A percentile compares a stretch with the other conserved stretches of the same genome.
Conservation (phyloP, 2,797 vertebrate genomes). For the Taeniopygia guttata region DNA sequence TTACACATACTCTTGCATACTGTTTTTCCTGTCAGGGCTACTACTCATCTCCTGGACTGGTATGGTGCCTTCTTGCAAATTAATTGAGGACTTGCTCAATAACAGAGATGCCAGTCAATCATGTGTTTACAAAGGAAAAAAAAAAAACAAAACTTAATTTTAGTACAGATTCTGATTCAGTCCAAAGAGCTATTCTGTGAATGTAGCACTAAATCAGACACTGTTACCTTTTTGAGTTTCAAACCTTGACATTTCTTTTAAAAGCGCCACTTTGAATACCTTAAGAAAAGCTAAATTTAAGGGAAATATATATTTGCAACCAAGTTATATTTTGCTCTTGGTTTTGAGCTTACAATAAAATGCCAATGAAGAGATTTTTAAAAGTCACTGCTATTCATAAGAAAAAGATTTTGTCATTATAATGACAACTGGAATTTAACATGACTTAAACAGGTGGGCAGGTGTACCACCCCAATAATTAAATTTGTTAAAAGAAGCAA, state of each 20-base stretch:
- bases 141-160: no score
- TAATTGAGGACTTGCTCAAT: neutral
- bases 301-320: neutral
- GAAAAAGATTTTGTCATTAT: neutral
- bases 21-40: neutral
- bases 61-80: neutral
- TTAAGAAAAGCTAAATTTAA: neutral
- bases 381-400: neutral
- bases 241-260: neutral
- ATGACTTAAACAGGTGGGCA: neutral
- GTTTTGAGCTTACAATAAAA: neutral
- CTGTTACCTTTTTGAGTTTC: neutral
- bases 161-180: neutral
- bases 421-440: neutral
- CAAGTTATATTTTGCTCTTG: neutral
- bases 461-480: neutral
- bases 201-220: neutral
- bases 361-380: neutral
- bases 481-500: neutral
- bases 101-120: neutral
- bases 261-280: neutral
- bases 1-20: neutral
- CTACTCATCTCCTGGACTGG: neutral
- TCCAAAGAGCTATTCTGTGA: neutral
- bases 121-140: neutral